phyloP scores from a whole-genome alignment of 2,797 vertebrate species.

The Parotocinclus haroldoi region DNA sequence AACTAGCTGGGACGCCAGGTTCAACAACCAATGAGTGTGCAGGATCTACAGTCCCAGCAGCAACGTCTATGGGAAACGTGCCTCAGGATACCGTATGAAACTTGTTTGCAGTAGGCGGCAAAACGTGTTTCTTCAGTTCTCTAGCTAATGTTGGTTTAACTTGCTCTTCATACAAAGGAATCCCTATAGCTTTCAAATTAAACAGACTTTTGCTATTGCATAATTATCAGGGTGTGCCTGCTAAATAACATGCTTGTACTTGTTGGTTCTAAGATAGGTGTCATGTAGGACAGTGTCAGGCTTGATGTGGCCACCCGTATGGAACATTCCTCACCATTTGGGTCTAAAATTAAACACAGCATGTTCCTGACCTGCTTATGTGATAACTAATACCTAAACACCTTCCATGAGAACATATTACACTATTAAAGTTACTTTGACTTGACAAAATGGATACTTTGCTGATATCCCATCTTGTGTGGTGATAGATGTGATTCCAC shows the following conservation, averaged over 20 bases:
- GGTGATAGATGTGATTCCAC: slow-evolving; percentile 1
- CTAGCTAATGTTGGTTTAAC: too few species aligned
- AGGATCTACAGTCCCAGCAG: too few species aligned
- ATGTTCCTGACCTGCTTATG: slow-evolving; percentile 16
- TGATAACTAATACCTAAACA: not conserved
- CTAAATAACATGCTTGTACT: not conserved
- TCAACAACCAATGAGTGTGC: too few species aligned
- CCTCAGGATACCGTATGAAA: too few species aligned
- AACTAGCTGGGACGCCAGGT: too few species aligned
- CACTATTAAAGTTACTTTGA: not conserved
- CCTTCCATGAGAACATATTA: not conserved
- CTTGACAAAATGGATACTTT: not conserved
- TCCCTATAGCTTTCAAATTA: too few species aligned
- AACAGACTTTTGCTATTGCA: too few species aligned
- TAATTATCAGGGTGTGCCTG: not conserved
- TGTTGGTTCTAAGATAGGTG: not conserved
- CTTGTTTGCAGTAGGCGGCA: too few species aligned
- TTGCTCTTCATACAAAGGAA: too few species aligned
- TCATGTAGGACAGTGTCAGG: slow-evolving; percentile 5
- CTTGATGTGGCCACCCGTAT: slow-evolving; percentile 14
- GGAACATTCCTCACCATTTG: slow-evolving; percentile 13
- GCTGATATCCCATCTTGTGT: slow-evolving; percentile 11
- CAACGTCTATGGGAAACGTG: too few species aligned
- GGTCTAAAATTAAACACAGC: not conserved
- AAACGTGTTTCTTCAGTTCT: too few species aligned